Conservation (phyloP, 2,888 invertebrate genomes). For the Nymphalis urticae region DNA sequence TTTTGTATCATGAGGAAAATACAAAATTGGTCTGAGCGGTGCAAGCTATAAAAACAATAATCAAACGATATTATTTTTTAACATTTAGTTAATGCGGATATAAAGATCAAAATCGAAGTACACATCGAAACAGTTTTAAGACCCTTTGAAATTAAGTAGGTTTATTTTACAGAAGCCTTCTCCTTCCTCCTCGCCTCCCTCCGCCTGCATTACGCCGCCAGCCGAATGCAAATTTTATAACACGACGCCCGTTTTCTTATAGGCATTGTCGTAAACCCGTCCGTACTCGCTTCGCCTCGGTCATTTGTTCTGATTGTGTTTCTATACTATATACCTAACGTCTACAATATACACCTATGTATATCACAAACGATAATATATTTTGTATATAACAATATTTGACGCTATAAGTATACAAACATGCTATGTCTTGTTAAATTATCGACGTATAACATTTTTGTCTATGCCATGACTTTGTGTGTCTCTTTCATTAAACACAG, state of each 20-base stretch:
- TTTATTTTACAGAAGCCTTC: constrained; percentile 43
- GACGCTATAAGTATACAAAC: too few relatives aligned
- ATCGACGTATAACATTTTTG: too few relatives aligned
- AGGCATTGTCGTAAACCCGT: constrained; percentile 72
- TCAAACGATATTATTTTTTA: too few relatives aligned
- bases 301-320: constrained; percentile 71
- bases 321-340: constrained; percentile 27
- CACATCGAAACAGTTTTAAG: too few relatives aligned
- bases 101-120: too few relatives aligned
- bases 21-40: too few relatives aligned
- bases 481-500: not conserved
- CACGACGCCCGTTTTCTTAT: constrained; percentile 75
- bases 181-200: constrained; percentile 50
- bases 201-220: constrained; percentile 70
- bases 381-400: not conserved
- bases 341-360: not conserved
- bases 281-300: constrained; percentile 66
- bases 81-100: too few relatives aligned
- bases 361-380: not conserved
- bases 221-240: constrained; percentile 81
- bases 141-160: too few relatives aligned
- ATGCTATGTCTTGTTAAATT: too few relatives aligned
- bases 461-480: too few relatives aligned
- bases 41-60: too few relatives aligned
- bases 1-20: too few relatives aligned